Evolutionary conservation across 1,140 invertebrate genomes (phyloP).

Genomic region (Subanguina moxae): DNA sequence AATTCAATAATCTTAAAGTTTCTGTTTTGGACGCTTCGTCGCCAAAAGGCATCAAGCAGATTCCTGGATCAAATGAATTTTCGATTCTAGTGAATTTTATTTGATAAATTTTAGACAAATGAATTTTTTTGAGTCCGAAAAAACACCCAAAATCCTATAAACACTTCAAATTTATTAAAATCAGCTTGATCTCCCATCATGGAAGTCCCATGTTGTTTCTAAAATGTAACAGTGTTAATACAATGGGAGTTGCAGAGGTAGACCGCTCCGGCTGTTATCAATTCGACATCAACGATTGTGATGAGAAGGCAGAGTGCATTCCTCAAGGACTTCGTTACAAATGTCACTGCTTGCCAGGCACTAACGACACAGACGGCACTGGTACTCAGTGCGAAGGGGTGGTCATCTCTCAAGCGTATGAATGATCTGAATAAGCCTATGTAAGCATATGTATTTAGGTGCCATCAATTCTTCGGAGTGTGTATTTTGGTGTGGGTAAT

Average conservation of each 20-base stretch:
- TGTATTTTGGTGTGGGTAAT: slow-evolving; percentile 45
- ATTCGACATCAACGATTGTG: slow-evolving; percentile 41
- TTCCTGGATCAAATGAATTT: too few relatives aligned
- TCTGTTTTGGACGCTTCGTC: too few relatives aligned
- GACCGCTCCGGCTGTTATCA: slow-evolving; percentile 33
- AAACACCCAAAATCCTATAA: background rate
- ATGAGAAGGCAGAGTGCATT: slow-evolving; percentile 40
- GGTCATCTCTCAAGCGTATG: slow-evolving; percentile 18
- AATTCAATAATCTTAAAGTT: too few relatives aligned
- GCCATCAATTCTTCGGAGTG: slow-evolving; percentile 39
- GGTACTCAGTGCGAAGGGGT: slow-evolving; percentile 19
- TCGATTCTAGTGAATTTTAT: too few relatives aligned
- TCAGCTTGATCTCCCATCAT: too few relatives aligned
- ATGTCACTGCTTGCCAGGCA: slow-evolving; percentile 41
- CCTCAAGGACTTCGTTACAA: slow-evolving; percentile 35
- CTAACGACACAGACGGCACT: slow-evolving; percentile 21
- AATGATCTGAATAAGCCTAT: background rate
- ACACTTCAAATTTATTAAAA: too few relatives aligned
- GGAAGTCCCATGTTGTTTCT: too few relatives aligned
- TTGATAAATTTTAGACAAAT: background rate
- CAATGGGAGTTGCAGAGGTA: slow-evolving; percentile 34
- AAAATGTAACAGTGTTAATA: too few relatives aligned
- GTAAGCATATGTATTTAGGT: slow-evolving; percentile 24
- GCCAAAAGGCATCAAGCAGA: too few relatives aligned
- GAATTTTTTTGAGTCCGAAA: background rate